A percentile compares a stretch with the other conserved stretches of the same genome.
phyloP scores from a whole-genome alignment of 1,140 invertebrate genomes.

The Hyles euphorbiae region DNA sequence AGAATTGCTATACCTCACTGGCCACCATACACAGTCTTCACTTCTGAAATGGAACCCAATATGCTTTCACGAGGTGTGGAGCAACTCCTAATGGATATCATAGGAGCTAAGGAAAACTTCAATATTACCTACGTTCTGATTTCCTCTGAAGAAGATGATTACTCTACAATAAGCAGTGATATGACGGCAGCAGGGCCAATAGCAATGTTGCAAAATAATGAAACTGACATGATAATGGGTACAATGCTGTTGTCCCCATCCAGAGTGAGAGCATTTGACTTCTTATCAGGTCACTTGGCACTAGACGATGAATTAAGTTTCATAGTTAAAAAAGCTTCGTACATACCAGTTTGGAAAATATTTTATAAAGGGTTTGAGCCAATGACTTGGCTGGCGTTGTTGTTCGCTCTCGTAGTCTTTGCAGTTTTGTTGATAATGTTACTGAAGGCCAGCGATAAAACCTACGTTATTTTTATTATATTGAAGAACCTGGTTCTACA shows the following conservation, averaged over 20 bases:
- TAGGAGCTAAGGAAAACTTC: slow-evolving; percentile 38
- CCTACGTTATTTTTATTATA: slow-evolving; percentile 22
- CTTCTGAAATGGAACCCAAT: too few species aligned
- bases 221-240: slow-evolving; percentile 41
- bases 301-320: slow-evolving; percentile 36
- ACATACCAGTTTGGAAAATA: too few species aligned
- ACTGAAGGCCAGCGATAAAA: slow-evolving; percentile 23
- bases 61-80: too few species aligned
- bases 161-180: slow-evolving; percentile 25
- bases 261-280: slow-evolving; percentile 36
- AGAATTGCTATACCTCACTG: slow-evolving; percentile 29
- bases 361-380: too few species aligned
- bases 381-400: too few species aligned
- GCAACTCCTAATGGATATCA: slow-evolving; percentile 19
- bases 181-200: slow-evolving; percentile 35
- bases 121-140: slow-evolving; percentile 30
- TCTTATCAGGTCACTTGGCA: slow-evolving; percentile 31
- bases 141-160: slow-evolving; percentile 24
- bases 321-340: slow-evolving; percentile 25
- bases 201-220: slow-evolving; percentile 26
- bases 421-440: too few species aligned
- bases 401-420: too few species aligned
- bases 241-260: slow-evolving; percentile 32
- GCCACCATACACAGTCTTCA: too few species aligned
- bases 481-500: slow-evolving; percentile 10